Evolutionary conservation across 2,113 vertebrate species (phyloP).

Genomic region (Barnardius zonarius): DNA sequence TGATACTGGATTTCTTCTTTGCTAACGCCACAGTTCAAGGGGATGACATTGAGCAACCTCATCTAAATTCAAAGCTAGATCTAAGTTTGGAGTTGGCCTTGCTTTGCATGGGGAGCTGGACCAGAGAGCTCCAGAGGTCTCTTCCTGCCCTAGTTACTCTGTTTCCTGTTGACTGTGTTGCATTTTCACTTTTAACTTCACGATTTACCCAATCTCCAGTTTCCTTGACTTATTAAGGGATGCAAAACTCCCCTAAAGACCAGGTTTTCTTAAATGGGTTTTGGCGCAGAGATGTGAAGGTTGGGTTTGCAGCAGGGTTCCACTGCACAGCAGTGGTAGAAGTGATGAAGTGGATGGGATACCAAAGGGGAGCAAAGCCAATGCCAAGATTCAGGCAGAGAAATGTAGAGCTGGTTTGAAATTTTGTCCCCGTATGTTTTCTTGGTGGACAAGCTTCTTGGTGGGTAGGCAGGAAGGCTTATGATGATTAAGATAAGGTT

Average conservation of each 20-base stretch:
- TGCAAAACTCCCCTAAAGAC: neutral
- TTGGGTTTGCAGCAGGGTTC: neutral
- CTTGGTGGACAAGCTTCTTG: neutral
- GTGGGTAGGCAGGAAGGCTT: neutral
- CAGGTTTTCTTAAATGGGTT: fast-evolving
- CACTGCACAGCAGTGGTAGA: neutral
- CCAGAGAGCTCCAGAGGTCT: neutral
- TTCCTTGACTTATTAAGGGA: neutral
- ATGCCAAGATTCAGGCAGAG: neutral
- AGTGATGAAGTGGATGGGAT: neutral
- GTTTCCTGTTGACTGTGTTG: neutral
- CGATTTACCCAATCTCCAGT: neutral
- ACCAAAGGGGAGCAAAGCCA: neutral
- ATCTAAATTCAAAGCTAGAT: neutral
- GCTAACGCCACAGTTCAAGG: neutral
- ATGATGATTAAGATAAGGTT: neutral
- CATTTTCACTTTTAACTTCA: neutral
- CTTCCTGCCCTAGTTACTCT: neutral
- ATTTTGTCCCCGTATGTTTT: neutral
- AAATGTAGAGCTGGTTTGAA: neutral
- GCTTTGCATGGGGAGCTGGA: neutral
- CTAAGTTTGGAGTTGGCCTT: neutral
- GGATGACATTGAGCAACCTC: neutral
- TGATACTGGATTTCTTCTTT: neutral
- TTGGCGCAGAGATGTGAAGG: neutral